Base-by-base conservation (phyloP, 2,113 vertebrate species). In the Arenaria interpres region DNA sequence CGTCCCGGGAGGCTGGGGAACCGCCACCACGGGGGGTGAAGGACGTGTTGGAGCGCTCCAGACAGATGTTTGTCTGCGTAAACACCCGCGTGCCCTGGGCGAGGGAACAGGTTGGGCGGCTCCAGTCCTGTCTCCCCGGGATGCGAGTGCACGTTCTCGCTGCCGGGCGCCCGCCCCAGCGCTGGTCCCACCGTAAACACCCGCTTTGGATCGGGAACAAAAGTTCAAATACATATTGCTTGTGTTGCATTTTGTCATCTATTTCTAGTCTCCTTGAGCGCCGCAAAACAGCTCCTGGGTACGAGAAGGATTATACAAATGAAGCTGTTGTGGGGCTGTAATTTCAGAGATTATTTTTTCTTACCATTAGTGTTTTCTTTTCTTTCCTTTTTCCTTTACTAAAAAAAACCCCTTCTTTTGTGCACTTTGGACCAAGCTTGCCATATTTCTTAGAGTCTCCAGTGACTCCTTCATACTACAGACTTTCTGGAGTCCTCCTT, bases 401-500 rank as follows among this genome's bases (percentile, higher is more conserved):
- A 68, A 88, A 88, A 78, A 60, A 51, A 28, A 28, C 19, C 12
- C 66, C 77, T 89, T 27, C 74, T 74, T 85, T 37, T 96, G 54
- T 83, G 92, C 67, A 22, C 83, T 95, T 91, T 63, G 88, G 67
- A 80, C 80, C 78, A 16, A 60, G 37, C 60, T 78, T 74, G 76
- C 57, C 94, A 8, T 66, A 93, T 86, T 94, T 93, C 94, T 90
- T 83, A 12, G 83, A 59, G 60, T 96, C 96, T 96, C 91, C 73
- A 88, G 85, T 86, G 96, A 68, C 96, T 90, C 75, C 93, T 88
- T 59, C 79, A 32, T 90, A 56, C 91, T 86, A 95, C 97, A 97
- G 97, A 97, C 97, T 97, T 96, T 81, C 88, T 79, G 89, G 97
- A 98, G 96, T 97, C 93, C 37, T 82, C 93, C 96, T 94, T 50